Conservation (phyloP, 92 coral and sea anemone genomes). For the Umimayanthus kanabou region DNA sequence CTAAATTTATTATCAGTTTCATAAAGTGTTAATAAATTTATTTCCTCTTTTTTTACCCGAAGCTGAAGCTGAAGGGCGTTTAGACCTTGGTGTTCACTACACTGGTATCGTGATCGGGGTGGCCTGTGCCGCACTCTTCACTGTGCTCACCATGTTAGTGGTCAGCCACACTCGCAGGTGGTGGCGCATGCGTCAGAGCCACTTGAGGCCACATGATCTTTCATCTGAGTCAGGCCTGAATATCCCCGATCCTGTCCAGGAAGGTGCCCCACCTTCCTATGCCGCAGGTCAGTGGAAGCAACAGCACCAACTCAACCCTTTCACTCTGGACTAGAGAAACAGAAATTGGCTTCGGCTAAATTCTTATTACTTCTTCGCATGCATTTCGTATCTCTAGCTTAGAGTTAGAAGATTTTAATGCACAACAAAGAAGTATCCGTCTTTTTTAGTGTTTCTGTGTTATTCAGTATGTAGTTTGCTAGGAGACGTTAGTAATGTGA, state of each 20-base stretch:
- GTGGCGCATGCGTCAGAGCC: constrained; percentile 56
- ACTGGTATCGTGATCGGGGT: constrained; percentile 96
- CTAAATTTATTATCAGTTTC: no score
- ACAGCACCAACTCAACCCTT: not conserved
- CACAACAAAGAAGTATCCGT: no score
- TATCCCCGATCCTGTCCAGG: constrained; percentile 63
- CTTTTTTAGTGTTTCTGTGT: no score
- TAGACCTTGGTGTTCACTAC: constrained; percentile 77
- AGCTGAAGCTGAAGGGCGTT: constrained; percentile 14
- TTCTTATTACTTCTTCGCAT: no score
- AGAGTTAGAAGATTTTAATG: no score
- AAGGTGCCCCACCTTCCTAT: constrained; percentile 90
- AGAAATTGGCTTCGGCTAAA: no score
- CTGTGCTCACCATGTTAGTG: constrained; percentile 77
- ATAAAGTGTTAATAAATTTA: no score
- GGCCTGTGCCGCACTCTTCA: constrained; percentile 91
- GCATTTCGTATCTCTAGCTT: no score
- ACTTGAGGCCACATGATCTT: constrained; percentile 45
- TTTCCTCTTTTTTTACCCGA: not conserved
- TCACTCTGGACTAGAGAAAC: no score
- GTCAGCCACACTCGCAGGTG: constrained; percentile 84
- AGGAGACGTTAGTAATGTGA: no score
- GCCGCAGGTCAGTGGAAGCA: constrained; percentile 69
- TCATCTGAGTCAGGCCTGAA: constrained; percentile 54
- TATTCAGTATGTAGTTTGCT: no score